These are phyloP conservation scores for Notodonta dromedarius DNA, from an alignment of 2,888 invertebrate species.

Conservation along the genomic window DNA sequence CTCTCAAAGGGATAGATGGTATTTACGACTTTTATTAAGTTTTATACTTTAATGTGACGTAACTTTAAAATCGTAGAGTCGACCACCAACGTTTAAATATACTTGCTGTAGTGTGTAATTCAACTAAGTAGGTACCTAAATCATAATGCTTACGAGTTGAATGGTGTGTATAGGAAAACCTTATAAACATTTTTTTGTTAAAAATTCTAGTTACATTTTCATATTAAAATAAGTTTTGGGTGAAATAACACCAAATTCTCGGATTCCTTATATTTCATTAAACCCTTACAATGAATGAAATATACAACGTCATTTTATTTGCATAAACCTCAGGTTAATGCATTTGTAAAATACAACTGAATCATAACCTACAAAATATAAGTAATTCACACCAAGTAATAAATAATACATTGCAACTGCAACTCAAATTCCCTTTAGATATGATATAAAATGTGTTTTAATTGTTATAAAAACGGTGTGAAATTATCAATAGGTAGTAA, in stretches of 20 bases:
- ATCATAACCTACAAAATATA: too few species aligned
- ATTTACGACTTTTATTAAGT: constrained; percentile 30
- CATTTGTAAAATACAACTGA: too few species aligned
- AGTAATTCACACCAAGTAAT: too few species aligned
- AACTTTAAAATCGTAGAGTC: constrained; percentile 17
- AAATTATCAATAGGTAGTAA: constrained; percentile 61
- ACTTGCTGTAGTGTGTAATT: not conserved
- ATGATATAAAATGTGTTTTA: constrained; percentile 49
- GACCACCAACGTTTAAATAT: constrained; percentile 36
- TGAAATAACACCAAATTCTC: too few species aligned
- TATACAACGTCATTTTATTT: constrained; percentile 48
- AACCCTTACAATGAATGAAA: constrained; percentile 52
- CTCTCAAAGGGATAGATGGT: constrained; percentile 37
- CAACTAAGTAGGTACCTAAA: too few species aligned
- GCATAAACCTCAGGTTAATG: not conserved
- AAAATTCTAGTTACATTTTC: too few species aligned
- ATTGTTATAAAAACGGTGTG: constrained; percentile 53
- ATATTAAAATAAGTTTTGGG: too few species aligned
- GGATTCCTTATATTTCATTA: constrained; percentile 8
- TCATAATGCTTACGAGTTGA: too few species aligned
- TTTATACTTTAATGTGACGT: constrained; percentile 17
- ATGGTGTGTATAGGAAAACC: too few species aligned
- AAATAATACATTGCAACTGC: not conserved
- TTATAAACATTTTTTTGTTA: too few species aligned
- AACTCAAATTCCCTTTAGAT: constrained; percentile 27